These are phyloP conservation scores for Ceriagrion tenellum DNA, from an alignment of 2,888 invertebrate genomes.

Conservation along the genomic window DNA sequence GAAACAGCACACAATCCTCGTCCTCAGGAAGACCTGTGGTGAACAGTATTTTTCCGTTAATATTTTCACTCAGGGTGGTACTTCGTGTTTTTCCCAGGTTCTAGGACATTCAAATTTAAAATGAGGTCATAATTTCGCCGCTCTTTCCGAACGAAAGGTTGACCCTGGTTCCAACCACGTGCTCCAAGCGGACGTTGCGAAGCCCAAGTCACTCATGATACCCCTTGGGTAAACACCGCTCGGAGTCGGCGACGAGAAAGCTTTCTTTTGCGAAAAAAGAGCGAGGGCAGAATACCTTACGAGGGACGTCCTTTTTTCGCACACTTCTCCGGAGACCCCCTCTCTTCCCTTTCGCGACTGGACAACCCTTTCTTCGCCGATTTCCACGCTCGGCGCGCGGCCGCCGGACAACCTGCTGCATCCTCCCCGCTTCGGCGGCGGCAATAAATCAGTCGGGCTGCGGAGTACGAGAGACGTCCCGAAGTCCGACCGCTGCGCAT, in stretches of 20 bases:
- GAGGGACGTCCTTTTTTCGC: slow-evolving; percentile 41
- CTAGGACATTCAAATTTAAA: not conserved
- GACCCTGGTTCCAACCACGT: not conserved
- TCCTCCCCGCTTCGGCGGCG: not conserved
- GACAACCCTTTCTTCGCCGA: slow-evolving; percentile 63
- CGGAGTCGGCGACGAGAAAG: not conserved
- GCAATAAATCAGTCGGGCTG: slow-evolving; percentile 58
- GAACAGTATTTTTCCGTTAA: too few species aligned
- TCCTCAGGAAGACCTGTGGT: too few species aligned
- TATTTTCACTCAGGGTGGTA: too few species aligned
- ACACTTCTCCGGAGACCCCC: slow-evolving; percentile 17
- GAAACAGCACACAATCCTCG: too few species aligned
- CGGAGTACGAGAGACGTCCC: not conserved
- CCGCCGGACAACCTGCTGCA: slow-evolving; percentile 45
- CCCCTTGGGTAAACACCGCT: slow-evolving; percentile 23
- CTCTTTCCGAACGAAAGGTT: not conserved
- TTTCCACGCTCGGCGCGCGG: slow-evolving; percentile 29
- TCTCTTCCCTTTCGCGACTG: not conserved
- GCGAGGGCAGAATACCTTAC: slow-evolving; percentile 2
- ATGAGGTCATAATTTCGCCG: not conserved
- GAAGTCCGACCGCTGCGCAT: slow-evolving; percentile 49
- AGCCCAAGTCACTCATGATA: not conserved
- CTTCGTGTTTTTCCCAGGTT: too few species aligned
- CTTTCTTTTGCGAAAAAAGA: slow-evolving; percentile 42
- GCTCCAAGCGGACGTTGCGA: not conserved